Base-by-base conservation (phyloP, 2,888 invertebrate genomes). In the Halictus quadricinctus region DNA sequence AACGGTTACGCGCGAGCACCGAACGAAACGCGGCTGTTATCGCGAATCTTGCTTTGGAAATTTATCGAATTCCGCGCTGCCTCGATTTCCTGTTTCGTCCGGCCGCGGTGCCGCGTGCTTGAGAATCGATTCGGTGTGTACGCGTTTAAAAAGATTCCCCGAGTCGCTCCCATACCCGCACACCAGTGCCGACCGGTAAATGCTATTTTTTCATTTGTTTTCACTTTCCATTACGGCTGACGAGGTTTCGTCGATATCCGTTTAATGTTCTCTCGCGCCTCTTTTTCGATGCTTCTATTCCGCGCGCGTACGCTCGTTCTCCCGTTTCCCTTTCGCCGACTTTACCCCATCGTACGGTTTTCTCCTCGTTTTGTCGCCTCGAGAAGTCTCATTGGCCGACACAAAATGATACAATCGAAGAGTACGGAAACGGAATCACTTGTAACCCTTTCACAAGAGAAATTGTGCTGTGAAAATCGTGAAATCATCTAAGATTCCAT, bases 11-110 rank as follows among this genome's bases (percentile, higher is more conserved):
- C 77, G 48, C 54, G 54, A n/a, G 25, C 70, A 43, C 48, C 72
- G 36, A 72, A 54, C 15, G 76, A 77, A 54, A 50, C 76, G 66
- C 76, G 21, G 64, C n/a, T 25, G 76, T 69, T 69, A 76, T 69
- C 76, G 76, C 76, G 76, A 54, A 58, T 64, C 76, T 66, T 36
- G 64, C 64, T 64, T 48, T 48, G 29, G 48, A 36, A 72, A 72
- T 73, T 73, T 50, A 79, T 72, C 72, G 79, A 79, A 64, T 48
- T 60, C 58, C 48, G 46, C 46, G 48, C 7, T 25, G n/a, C 72
- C 58, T 72, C 79, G 58, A 79, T 72, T 72, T 36, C 43, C 78
- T 6, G 29, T 54, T 69, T 36, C 64, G 48, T 73, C 36, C 76
- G 8, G 41, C 21, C 21, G 18, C 64, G 64, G 18, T 58, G 60